Percentiles rank a stretch among this genome's conserved stretches.
Evolutionary conservation across 2,797 vertebrate genomes (phyloP).

Genomic region (Odontamblyopus lacepedii): DNA sequence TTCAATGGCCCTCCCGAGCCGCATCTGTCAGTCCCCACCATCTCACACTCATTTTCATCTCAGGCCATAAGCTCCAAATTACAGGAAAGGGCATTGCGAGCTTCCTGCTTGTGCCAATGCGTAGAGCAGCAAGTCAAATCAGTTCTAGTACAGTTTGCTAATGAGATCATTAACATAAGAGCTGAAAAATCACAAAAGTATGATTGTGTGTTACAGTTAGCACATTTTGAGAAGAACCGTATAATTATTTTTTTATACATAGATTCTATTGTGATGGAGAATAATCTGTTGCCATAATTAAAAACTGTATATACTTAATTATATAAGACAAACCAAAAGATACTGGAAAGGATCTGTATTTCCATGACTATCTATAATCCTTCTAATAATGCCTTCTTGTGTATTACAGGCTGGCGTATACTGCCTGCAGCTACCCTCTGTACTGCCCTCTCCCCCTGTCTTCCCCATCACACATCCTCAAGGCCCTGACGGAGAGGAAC

Average conservation of each 20-base stretch:
- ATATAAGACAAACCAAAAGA: background rate
- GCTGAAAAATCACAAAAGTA: background rate
- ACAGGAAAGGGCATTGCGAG: constrained; percentile 71
- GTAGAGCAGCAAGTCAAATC: constrained; percentile 13
- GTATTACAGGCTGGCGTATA: constrained; percentile 66
- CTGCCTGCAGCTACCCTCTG: constrained; percentile 50
- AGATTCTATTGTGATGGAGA: no score
- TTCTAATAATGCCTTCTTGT: constrained; percentile 48
- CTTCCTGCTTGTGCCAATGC: constrained; percentile 44
- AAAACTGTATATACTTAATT: background rate
- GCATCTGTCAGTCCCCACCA: constrained; percentile 77
- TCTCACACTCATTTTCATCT: constrained; percentile 71
- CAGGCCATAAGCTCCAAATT: constrained; percentile 73
- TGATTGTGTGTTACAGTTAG: background rate
- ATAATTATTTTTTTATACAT: no score
- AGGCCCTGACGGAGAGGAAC: constrained; percentile 29
- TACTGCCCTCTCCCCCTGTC: constrained; percentile 10
- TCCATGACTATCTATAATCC: constrained; percentile 58
- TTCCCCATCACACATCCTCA: constrained; percentile 28
- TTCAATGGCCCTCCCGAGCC: constrained; percentile 69
- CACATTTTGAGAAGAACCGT: no score
- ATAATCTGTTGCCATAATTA: background rate
- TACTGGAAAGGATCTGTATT: constrained; percentile 22
- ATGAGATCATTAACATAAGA: background rate
- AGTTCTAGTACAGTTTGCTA: constrained; percentile 1